Base-by-base conservation (phyloP, 2,888 invertebrate genomes). In the Caradrina kadenii region DNA sequence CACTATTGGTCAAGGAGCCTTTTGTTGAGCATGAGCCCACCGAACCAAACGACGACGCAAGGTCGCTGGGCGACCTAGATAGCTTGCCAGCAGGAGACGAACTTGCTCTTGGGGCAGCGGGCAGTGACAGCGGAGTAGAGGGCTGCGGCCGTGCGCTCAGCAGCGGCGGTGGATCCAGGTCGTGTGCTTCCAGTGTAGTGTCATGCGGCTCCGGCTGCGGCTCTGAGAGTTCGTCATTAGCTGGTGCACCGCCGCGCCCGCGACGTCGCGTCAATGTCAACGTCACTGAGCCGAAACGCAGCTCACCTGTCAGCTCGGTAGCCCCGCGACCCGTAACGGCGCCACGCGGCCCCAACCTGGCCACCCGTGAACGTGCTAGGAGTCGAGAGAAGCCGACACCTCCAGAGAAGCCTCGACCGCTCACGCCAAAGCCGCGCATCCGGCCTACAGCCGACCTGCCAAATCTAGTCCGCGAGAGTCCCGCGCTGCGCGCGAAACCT, bases 101-200 rank as follows among this genome's bases (percentile, higher is more conserved):
- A 73, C 81, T 94, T 19, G 93, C 79, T 11, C 87, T 95, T 49
- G 93, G 94, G 31, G 94, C 96, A 74, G 97, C 98, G 74, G 98
- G 98, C 69, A 98, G 98, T 89, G 98, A 98, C 88, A 98, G 98
- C 86, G 98, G 98, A 7, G 97, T 98, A 19, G 98, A 98, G 87
- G 97, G 98, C 59, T 96, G 96, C 60, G 97, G 97, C 0, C 97
- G 97, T 22, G 97, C 97, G 67, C 96, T 97, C 52, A 97, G 97
- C 86, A 97, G 97, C 83, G 96, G 96, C 6, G 96, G 97, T 13
- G 96, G 97, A 60, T 97, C 97, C 56, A 96, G 97, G 4, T 98
- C 98, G 21, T 98, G 98, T 87, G 97, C 97, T 80, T 98, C 98
- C 52, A 98, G 98, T 78, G 96, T 98, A 73, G 97, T 97, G 26